phyloP scores from a whole-genome alignment of 2,797 vertebrate species.

The Leptatherina wallacei region DNA sequence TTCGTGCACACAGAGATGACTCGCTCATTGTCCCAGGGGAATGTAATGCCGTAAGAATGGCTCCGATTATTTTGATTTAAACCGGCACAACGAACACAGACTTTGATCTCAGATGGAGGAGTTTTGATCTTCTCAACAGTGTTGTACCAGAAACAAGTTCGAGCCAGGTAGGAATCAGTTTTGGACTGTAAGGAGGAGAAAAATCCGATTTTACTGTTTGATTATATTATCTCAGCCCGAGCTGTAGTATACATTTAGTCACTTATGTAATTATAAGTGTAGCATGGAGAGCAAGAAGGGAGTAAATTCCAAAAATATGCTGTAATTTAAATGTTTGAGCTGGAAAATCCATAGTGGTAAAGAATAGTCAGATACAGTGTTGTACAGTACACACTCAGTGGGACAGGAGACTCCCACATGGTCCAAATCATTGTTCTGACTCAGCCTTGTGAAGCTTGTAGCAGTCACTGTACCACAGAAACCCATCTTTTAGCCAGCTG shows the following conservation, averaged over 20 bases:
- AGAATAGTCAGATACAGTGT: conserved; percentile 6
- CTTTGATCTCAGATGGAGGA: conserved; percentile 27
- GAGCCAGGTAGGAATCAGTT: conserved; percentile 18
- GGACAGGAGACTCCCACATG: conserved; percentile 23
- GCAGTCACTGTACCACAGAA: conserved; percentile 18
- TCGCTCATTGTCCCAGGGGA: conserved; percentile 94
- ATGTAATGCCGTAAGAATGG: conserved; percentile 86
- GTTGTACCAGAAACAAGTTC: conserved; percentile 18
- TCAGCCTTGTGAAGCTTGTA: conserved; percentile 12
- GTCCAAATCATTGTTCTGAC: conserved; percentile 27
- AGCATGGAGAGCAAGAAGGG: conserved; percentile 69
- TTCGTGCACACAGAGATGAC: conserved; percentile 98
- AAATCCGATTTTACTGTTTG: conserved; percentile 38
- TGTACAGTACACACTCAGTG: conserved; percentile 7
- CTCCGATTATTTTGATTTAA: conserved; percentile 23
- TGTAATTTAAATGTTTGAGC: conserved; percentile 44
- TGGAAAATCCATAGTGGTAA: conserved; percentile 23
- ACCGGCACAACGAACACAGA: conserved; percentile 33
- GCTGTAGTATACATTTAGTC: conserved; percentile 70
- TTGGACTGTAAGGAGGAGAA: conserved; percentile 11
- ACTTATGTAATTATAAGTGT: conserved; percentile 70
- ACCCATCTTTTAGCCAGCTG: conserved; percentile 9
- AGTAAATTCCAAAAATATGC: conserved; percentile 33
- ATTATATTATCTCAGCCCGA: conserved; percentile 44
- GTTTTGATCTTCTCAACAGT: conserved; percentile 29